Percentiles rank a stretch among this genome's conserved stretches.
These are phyloP conservation scores for Chrysopilus asiliformis DNA, from an alignment of 2,888 invertebrate genomes.

Conservation along the genomic window DNA sequence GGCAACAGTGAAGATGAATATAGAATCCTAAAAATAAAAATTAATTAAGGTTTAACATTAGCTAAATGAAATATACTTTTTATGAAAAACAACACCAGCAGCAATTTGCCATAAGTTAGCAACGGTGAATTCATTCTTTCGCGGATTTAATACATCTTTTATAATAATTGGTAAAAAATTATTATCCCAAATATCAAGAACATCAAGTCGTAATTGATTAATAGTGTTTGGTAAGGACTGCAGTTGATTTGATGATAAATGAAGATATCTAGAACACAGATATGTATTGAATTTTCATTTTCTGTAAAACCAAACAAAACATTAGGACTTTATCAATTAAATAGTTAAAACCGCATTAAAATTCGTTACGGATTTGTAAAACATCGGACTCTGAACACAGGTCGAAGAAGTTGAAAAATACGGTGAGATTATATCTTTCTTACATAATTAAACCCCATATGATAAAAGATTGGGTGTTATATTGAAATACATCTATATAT, in stretches of 20 bases:
- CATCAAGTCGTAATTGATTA: slow-evolving; percentile 25
- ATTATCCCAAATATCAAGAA: slow-evolving; percentile 32
- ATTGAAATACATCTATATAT: too few species aligned
- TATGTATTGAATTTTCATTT: too few species aligned
- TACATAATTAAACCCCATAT: too few species aligned
- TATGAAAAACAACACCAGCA: not conserved
- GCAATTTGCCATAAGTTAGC: not conserved
- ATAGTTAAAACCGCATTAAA: too few species aligned
- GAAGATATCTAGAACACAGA: slow-evolving; percentile 25
- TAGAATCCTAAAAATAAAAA: slow-evolving; percentile 19
- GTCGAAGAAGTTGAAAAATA: too few species aligned
- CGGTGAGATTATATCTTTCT: too few species aligned
- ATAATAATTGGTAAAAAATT: slow-evolving; percentile 15
- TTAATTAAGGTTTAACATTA: not conserved
- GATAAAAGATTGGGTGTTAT: too few species aligned
- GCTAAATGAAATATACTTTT: not conserved
- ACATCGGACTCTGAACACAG: too few species aligned
- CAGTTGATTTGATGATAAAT: slow-evolving; percentile 27
- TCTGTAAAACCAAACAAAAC: too few species aligned
- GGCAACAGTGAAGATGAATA: slow-evolving; percentile 23
- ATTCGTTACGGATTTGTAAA: too few species aligned
- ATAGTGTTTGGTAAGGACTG: slow-evolving; percentile 30
- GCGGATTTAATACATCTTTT: slow-evolving; percentile 13
- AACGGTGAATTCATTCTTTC: slow-evolving; percentile 6
- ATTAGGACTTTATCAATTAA: too few species aligned